Percentiles rank a stretch among this genome's conserved stretches.
phyloP scores from a whole-genome alignment of 2,113 vertebrate species.

The Microtus oregoni region DNA sequence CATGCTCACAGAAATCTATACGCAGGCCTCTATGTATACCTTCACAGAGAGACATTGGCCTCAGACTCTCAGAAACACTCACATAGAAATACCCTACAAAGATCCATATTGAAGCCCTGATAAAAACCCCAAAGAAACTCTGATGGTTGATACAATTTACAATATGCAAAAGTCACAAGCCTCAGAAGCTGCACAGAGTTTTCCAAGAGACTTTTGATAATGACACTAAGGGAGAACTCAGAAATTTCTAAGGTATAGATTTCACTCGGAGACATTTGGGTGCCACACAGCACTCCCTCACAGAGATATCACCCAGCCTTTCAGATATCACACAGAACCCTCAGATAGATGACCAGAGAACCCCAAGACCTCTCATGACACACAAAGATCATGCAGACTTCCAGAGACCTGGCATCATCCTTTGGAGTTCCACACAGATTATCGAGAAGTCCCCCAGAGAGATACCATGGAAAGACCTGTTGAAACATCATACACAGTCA shows the following conservation, averaged over 20 bases:
- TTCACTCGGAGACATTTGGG: neutral
- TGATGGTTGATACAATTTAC: neutral
- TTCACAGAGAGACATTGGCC: no score
- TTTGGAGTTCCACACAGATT: neutral
- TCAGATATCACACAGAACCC: neutral
- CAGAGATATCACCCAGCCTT: neutral
- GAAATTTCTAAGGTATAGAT: neutral
- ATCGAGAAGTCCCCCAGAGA: neutral
- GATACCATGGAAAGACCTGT: neutral
- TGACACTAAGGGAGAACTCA: neutral
- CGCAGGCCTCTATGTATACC: no score
- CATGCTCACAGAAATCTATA: no score
- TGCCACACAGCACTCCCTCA: neutral
- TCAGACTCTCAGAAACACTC: no score
- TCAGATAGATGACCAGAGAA: neutral
- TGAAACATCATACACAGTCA: neutral
- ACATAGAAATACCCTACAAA: no score
- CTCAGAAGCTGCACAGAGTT: fast-evolving
- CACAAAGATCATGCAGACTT: neutral
- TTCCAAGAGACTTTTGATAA: neutral
- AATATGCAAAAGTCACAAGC: neutral
- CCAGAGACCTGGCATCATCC: neutral
- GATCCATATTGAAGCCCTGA: no score
- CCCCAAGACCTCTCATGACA: neutral
- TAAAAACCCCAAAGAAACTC: no score